Percentiles rank a stretch among this genome's conserved stretches.
Conservation (phyloP, 2,797 vertebrate genomes). For the Pseudochromis fuscus region DNA sequence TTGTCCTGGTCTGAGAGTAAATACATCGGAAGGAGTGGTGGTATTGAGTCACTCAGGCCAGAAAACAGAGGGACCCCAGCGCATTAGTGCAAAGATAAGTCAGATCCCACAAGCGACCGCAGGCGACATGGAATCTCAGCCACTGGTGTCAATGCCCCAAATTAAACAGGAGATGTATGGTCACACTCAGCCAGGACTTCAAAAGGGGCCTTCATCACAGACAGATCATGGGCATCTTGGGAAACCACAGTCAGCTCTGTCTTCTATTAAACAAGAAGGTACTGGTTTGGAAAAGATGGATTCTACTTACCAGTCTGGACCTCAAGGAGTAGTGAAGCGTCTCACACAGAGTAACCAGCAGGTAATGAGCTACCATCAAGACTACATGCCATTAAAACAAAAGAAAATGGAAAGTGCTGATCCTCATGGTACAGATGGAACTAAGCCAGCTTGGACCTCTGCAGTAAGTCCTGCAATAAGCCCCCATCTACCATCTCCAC, state of each 20-base stretch:
- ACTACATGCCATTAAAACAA: constrained; percentile 88
- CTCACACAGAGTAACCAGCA: constrained; percentile 89
- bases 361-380: constrained; percentile 89
- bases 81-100: constrained; percentile 98
- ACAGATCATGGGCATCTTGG: constrained; percentile 90
- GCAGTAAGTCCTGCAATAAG: constrained; percentile 92
- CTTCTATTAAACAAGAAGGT: constrained; percentile 90
- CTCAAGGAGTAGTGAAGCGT: constrained; percentile 92
- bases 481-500: constrained; percentile 92
- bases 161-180: constrained; percentile 94
- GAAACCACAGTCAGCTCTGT: constrained; percentile 88
- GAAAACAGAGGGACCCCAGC: constrained; percentile 94
- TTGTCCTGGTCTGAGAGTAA: constrained; percentile 93
- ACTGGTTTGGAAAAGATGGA: constrained; percentile 90
- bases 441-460: constrained; percentile 90
- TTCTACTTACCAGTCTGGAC: constrained; percentile 85
- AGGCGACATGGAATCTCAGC: constrained; percentile 97
- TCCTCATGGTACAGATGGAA: constrained; percentile 87
- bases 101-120: constrained; percentile 96
- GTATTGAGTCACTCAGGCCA: constrained; percentile 97
- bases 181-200: constrained; percentile 86
- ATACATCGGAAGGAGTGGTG: constrained; percentile 96
- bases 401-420: constrained; percentile 92
- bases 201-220: constrained; percentile 88
- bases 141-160: constrained; percentile 95